Percentiles rank a stretch among this genome's conserved stretches.
Evolutionary conservation across 2,113 vertebrate genomes (phyloP).

Genomic region (Nesospiza acunhae): DNA sequence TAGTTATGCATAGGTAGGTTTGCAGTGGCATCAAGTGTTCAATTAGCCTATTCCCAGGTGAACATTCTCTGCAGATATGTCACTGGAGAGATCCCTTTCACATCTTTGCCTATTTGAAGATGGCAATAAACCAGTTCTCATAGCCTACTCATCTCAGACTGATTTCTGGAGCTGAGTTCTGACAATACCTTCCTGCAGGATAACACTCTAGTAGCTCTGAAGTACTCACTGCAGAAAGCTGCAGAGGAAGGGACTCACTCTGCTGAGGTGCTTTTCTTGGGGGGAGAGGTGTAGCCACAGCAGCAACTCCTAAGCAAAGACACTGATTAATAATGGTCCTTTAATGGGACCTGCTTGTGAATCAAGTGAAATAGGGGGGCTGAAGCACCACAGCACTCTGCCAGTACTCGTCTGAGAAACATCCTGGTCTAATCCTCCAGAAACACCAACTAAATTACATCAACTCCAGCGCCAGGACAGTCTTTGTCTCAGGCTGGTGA

Average conservation of each 20-base stretch:
- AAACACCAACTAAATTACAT: not conserved
- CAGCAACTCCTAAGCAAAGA: not conserved
- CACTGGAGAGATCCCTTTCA: constrained; percentile 41
- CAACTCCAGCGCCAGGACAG: not conserved
- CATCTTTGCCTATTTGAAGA: not conserved
- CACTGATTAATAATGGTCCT: not conserved
- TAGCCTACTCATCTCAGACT: not conserved
- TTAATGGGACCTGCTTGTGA: not conserved
- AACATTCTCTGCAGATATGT: constrained; percentile 28
- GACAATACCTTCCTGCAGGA: not conserved
- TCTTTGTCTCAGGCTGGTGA: not conserved
- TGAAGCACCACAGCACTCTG: not conserved
- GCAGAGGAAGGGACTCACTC: not conserved
- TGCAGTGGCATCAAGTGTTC: constrained; percentile 23
- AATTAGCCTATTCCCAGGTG: constrained; percentile 43
- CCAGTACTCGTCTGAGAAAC: not conserved
- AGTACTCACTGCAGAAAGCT: not conserved
- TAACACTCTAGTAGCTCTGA: not conserved
- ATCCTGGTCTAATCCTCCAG: not conserved
- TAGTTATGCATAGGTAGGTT: constrained; percentile 42
- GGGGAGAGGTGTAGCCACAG: not conserved
- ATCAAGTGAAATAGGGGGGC: accelerated
- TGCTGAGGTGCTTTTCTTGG: not conserved
- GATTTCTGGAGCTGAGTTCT: not conserved
- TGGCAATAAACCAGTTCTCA: constrained; percentile 41